phyloP scores from a whole-genome alignment of 2,113 vertebrate species.

The Aptenodytes forsteri region DNA sequence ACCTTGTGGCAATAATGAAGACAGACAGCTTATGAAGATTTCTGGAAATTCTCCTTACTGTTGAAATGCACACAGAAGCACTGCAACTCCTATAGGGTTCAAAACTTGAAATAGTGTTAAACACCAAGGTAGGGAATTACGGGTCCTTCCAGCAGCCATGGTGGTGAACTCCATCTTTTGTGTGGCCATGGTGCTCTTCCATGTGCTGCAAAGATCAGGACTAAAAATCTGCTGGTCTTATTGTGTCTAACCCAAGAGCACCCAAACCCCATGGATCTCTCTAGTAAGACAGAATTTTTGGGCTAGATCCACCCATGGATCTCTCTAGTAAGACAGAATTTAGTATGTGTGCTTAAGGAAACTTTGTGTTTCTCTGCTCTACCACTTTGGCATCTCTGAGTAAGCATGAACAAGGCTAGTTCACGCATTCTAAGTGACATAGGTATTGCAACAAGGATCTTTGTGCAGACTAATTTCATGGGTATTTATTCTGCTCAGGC shows the following conservation, averaged over 20 bases:
- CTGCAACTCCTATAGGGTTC: not conserved
- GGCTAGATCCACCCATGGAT: no score
- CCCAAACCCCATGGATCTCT: not conserved
- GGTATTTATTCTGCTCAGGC: not conserved
- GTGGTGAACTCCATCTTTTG: not conserved
- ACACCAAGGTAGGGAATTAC: not conserved
- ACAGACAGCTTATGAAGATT: not conserved
- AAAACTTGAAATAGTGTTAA: not conserved
- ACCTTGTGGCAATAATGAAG: not conserved
- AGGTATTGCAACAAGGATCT: not conserved
- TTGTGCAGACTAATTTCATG: not conserved
- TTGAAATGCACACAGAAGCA: not conserved
- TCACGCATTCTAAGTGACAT: fast-evolving
- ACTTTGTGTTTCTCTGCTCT: not conserved
- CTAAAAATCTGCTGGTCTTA: not conserved
- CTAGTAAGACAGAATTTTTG: not conserved
- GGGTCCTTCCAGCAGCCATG: not conserved
- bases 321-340: not conserved
- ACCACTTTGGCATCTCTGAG: not conserved
- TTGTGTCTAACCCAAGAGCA: not conserved
- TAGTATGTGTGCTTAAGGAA: not conserved
- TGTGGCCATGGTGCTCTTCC: not conserved
- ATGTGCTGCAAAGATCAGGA: not conserved
- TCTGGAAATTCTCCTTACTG: not conserved
- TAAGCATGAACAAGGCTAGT: not conserved